These are phyloP conservation scores for Entosphenus tridentatus DNA, from an alignment of 2,113 vertebrate species.

Conservation along the genomic window DNA sequence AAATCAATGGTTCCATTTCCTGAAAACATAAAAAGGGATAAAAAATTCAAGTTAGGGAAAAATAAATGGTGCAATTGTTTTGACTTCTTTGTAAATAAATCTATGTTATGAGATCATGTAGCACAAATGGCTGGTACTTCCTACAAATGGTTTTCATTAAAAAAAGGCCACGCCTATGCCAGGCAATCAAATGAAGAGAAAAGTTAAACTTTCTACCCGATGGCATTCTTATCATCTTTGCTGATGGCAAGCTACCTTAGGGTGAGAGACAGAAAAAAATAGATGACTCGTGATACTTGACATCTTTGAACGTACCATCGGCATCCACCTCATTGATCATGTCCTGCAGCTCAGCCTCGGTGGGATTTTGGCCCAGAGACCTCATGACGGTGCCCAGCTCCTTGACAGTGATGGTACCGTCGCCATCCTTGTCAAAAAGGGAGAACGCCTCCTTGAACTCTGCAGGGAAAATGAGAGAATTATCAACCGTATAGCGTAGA, in stretches of 20 bases:
- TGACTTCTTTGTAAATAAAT: too few species aligned
- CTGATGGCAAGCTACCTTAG: too few species aligned
- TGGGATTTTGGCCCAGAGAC: conserved; percentile 65
- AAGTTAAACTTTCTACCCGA: too few species aligned
- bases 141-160: too few species aligned
- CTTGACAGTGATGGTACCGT: conserved; percentile 67
- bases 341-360: conserved; percentile 61
- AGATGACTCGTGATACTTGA: not conserved
- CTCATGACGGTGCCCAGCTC: conserved; percentile 67
- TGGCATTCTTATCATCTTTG: too few species aligned
- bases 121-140: too few species aligned
- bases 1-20: conserved; percentile 6
- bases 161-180: too few species aligned
- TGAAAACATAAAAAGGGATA: not conserved
- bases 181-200: too few species aligned
- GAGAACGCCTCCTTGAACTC: conserved; percentile 79
- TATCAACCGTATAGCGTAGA: too few species aligned
- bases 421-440: conserved; percentile 66
- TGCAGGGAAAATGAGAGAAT: conserved; percentile 14
- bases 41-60: not conserved
- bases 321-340: conserved; percentile 81
- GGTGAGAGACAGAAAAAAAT: too few species aligned
- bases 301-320: conserved; percentile 28
- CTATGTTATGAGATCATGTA: too few species aligned
- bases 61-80: not conserved